phyloP scores from a whole-genome alignment of 1,140 invertebrate species.

The Aphelinus atriplicis region DNA sequence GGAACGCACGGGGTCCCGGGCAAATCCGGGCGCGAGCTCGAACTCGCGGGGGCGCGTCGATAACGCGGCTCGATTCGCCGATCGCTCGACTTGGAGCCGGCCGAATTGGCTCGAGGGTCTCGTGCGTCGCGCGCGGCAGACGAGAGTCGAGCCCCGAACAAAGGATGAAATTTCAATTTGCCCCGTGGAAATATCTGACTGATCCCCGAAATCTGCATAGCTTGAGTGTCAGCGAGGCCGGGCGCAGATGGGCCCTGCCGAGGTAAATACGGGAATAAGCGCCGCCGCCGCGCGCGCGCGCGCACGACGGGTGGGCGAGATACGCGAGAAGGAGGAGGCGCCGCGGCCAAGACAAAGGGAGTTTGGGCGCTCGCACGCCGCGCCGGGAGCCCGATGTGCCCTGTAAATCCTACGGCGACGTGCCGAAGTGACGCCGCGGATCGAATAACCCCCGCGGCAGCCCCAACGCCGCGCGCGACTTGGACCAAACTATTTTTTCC shows the following conservation, averaged over 20 bases:
- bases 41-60: too few species aligned
- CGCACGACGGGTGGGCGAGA: too few species aligned
- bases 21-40: too few species aligned
- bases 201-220: slow-evolving; percentile 46
- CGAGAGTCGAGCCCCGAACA: neutral
- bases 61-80: too few species aligned
- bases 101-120: too few species aligned
- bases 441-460: too few species aligned
- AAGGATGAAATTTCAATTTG: slow-evolving; percentile 50
- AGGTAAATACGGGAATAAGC: slow-evolving; percentile 19
- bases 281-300: neutral
- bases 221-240: slow-evolving; percentile 34
- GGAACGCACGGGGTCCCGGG: too few species aligned
- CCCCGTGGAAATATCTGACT: slow-evolving; percentile 28
- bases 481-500: too few species aligned
- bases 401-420: neutral
- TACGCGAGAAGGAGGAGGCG: too few species aligned
- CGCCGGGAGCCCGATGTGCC: neutral
- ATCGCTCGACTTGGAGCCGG: too few species aligned
- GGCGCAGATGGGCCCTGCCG: slow-evolving; percentile 9
- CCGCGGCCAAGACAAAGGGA: neutral
- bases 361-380: neutral
- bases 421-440: too few species aligned
- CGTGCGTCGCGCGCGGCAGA: neutral
- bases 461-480: too few species aligned